Evolutionary conservation across 2,888 invertebrate species (phyloP), one percentile per base, ranked within the genome.

Genomic region (Coelinius sp.): DNA sequence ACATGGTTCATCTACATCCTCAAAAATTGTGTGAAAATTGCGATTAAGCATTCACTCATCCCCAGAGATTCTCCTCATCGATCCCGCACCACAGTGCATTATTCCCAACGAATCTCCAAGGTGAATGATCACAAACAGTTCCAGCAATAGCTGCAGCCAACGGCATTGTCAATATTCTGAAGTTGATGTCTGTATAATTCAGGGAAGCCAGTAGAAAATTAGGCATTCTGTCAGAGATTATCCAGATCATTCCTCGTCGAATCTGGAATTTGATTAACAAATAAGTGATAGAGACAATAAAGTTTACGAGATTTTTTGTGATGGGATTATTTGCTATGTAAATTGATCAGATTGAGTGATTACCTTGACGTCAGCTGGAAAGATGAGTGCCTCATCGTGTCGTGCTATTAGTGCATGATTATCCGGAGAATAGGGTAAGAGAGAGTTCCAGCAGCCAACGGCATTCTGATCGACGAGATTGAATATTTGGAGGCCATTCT

Each of bases 221-320:
- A 0, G 95, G 93, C 95, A 95, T 95, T 46, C 93, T 90, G 85
- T 95, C 95, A 0, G 94, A 94, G 1, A 95, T 90, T 0, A 95
- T 93, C 95, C 95, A 95, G 31, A 89, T 71, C 2, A 94, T 90
- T 76, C 94, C 93, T 75, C 91, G 89, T 70, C 91, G 90, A 59
- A 90, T 90, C 85, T 94, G 92, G 0, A 14, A 74, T 31, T 66
- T 22, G 49, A 46, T 44, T 22, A 53, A n/a, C 41, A 20, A 25
- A 27, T 31, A n/a, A 25, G 67, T 20, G 24, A 27, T 7, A 6
- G 25, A 22, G 14, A 41, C 5, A 56, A 20, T n/a, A n/a, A 12
- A n/a, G 59, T 53, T 31, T 31, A 56, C 35, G 41, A 35, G 35
- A 35, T 46, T 62, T 14, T 24, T 53, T 56, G 24, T 68, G 56